Base-by-base conservation (phyloP, 2,888 invertebrate genomes). In the Limnephilus auricula region DNA sequence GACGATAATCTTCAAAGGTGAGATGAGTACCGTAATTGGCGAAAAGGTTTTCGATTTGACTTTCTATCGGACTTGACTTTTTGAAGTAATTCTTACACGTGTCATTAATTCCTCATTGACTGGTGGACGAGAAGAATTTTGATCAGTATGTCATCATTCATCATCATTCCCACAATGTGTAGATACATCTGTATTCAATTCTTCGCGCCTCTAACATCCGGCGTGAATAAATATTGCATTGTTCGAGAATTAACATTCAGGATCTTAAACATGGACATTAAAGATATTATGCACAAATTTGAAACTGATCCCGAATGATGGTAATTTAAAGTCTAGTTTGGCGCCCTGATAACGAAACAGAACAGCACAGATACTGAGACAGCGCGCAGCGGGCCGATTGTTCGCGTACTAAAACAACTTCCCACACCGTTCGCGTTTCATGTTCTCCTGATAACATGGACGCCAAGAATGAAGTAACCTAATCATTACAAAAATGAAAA, bases 201-300 rank as follows among this genome's bases (percentile, higher is more conserved):
- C 40, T 88, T 34, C 78, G 32, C 78, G 88, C 88, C 88, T 88
- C 31, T 32, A 65, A 88, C 88, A 88, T 88, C 88, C 88, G 88
- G 88, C 40, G 82, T 34, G 79, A 10, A 32, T 65, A 78, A 87
- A 88, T 88, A 65, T 88, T 88, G 88, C 65, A 87, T 65, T 65
- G 65, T 65, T 65, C 65, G 50, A 65, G 50, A 65, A 65, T 65
- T 65, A 65, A 65, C 50, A 65, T 65, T 65, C 50, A 65, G 50
- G 50, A 18, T 18, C 25, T 65, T 65, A 25, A 65, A 65, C n/a
- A n/a, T 65, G 65, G 50, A 25, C 50, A 65, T 65, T n/a, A 25
- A 65, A 65, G 9, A 65, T 65, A 25, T 65, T 65, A 25, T 65
- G 9, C 65, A 65, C 65, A 65, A 65, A 65, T 65, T n/a, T 65